Evolutionary conservation across 1,140 invertebrate genomes (phyloP).

Genomic region (Camponotus pennsylvanicus): DNA sequence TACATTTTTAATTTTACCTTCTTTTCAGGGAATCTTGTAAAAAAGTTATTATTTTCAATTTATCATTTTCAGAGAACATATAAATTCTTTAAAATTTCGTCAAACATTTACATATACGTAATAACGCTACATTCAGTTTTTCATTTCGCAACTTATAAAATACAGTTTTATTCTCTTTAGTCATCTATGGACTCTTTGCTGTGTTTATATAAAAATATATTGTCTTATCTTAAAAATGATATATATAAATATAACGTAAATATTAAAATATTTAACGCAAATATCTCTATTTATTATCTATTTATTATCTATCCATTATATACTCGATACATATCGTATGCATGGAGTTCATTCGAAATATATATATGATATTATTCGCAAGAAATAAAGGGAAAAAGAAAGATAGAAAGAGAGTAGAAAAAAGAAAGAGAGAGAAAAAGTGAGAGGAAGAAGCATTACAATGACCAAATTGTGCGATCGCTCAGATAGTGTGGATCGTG

Average conservation of each 20-base stretch:
- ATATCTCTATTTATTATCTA: not conserved
- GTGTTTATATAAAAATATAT: constrained; percentile 13
- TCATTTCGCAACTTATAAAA: constrained; percentile 6
- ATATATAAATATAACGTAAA: not conserved
- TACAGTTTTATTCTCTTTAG: constrained; percentile 3
- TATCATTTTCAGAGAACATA: too few species aligned
- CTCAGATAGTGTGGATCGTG: constrained; percentile 39
- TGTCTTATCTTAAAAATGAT: not conserved
- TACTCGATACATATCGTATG: not conserved
- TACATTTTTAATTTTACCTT: too few species aligned
- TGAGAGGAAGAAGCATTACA: not conserved
- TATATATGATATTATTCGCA: constrained; percentile 19
- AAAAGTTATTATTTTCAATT: too few species aligned
- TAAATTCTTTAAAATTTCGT: too few species aligned
- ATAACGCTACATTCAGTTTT: too few species aligned
- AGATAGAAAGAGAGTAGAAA: too few species aligned
- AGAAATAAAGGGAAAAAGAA: too few species aligned
- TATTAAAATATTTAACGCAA: not conserved
- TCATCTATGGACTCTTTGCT: not conserved
- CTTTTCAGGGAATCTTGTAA: too few species aligned
- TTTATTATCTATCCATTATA: too few species aligned
- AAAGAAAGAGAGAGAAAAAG: too few species aligned
- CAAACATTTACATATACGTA: too few species aligned
- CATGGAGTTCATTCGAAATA: constrained; percentile 10
- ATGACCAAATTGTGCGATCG: constrained; percentile 33